phyloP scores from a whole-genome alignment of 2,797 vertebrate genomes.

The Neosilurus hyrtlii region DNA sequence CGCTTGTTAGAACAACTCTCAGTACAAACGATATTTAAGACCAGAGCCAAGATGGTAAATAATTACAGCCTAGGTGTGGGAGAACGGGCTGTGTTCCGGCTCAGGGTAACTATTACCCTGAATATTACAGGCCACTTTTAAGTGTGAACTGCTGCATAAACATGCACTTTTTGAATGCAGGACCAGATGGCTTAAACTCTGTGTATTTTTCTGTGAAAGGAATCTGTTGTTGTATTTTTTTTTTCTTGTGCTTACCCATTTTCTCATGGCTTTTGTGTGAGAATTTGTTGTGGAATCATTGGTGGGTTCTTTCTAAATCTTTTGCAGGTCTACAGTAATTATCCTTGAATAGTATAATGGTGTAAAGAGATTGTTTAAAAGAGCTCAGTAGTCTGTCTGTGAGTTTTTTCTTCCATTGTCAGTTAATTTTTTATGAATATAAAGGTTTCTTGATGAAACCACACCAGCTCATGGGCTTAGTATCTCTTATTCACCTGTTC shows the following conservation, averaged over 20 bases:
- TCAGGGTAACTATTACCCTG: slow-evolving; percentile 69
- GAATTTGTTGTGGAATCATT: slow-evolving; percentile 7
- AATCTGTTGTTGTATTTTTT: background rate
- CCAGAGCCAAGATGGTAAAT: slow-evolving; percentile 64
- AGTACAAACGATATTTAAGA: slow-evolving; percentile 53
- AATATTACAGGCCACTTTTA: slow-evolving; percentile 67
- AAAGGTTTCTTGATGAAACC: too few species aligned
- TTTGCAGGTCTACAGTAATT: background rate
- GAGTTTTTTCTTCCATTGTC: background rate
- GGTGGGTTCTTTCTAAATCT: background rate
- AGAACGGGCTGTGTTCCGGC: slow-evolving; percentile 59
- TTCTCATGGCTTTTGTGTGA: background rate
- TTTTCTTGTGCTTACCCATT: slow-evolving; percentile 5
- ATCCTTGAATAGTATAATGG: background rate
- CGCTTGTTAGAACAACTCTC: slow-evolving; percentile 23
- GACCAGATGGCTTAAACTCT: slow-evolving; percentile 41
- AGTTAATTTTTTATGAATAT: too few species aligned
- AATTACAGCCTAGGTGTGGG: slow-evolving; percentile 69
- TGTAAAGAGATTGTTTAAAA: background rate
- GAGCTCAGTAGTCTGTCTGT: background rate
- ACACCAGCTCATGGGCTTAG: too few species aligned
- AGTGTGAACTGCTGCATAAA: slow-evolving; percentile 57
- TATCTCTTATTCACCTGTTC: too few species aligned
- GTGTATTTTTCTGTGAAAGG: slow-evolving; percentile 5
- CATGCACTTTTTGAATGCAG: slow-evolving; percentile 55